Base-by-base conservation (phyloP, 92 coral and sea anemone genomes). In the Palythoa heliodiscus region DNA sequence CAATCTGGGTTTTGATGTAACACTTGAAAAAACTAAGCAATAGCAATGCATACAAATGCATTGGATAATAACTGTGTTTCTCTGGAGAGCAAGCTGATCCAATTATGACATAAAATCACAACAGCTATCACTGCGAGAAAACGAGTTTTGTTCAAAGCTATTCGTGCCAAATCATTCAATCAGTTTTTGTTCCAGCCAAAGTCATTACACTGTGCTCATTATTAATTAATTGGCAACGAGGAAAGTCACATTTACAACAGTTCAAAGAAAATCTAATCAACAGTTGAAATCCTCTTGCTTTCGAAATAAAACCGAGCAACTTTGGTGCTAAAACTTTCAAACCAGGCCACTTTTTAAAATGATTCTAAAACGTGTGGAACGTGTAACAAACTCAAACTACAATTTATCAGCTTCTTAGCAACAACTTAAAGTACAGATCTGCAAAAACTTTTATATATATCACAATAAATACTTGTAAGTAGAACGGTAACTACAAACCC, bases 141-240 rank as follows among this genome's bases (percentile, higher is more conserved):
- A 58, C n/a, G 7, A 5, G 17, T 58, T 14, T 6, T 16, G 68
- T 16, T 57, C 17, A n/a, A 57, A 14, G 16, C 66, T 63, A 23
- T 63, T 63, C 23, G 11, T 19, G 69, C 23, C 20, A 63, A 19
- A 63, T 63, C 17, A 63, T 63, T 6, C 19, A 5, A 43, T 43
- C 50, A 58, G 17, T 15, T 52, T 22, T 75, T 61, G 69, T 75
- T 60, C 29, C 52, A 75, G 43, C 25, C 77, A 83, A 74, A 58
- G 70, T 38, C 52, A 35, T 7, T 22, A 17, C 53, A 40, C 7
- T 66, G 40, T 48, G 54, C 7, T 83, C 70, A 71, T 83, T 83
- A 71, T 52, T 83, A 50, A 80, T 64, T 64, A 22, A 76, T 76
- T 73, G 57, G 64, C 78, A 86, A 23, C n/a, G 67, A 80, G 11